Evolutionary conservation across 2,113 vertebrate genomes (phyloP).

Genomic region (Carettochelys insculpta): DNA sequence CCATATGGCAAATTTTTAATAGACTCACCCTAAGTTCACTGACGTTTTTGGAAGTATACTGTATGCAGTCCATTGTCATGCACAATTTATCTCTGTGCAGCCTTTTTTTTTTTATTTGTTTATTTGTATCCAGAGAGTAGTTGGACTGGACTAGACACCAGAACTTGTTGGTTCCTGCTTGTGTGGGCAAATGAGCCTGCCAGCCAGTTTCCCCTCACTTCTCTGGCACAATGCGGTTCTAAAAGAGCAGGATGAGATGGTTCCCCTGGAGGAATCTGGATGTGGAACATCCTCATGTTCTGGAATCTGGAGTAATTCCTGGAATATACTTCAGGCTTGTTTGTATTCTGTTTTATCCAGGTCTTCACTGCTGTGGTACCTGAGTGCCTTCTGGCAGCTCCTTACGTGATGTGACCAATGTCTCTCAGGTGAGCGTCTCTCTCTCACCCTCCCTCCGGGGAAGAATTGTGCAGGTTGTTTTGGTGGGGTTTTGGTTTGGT

Average conservation of each 20-base stretch:
- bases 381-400: neutral
- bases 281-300: too few species aligned
- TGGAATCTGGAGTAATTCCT: too few species aligned
- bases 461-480: neutral
- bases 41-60: neutral
- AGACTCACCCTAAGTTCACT: neutral
- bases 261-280: neutral
- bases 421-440: neutral
- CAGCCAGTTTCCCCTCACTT: neutral
- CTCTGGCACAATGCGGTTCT: neutral
- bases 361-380: neutral
- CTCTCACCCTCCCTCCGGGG: neutral
- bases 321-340: too few species aligned
- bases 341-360: too few species aligned
- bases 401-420: neutral
- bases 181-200: neutral
- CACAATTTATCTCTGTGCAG: neutral
- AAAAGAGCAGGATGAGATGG: neutral
- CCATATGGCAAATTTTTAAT: neutral
- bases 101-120: too few species aligned
- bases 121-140: neutral
- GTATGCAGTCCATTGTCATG: neutral
- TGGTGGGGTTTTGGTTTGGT: neutral
- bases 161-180: too few species aligned
- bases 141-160: neutral